Percentiles rank a stretch among this genome's conserved stretches.
Evolutionary conservation across 2,113 vertebrate genomes (phyloP).

Genomic region (Dasyurus viverrinus): DNA sequence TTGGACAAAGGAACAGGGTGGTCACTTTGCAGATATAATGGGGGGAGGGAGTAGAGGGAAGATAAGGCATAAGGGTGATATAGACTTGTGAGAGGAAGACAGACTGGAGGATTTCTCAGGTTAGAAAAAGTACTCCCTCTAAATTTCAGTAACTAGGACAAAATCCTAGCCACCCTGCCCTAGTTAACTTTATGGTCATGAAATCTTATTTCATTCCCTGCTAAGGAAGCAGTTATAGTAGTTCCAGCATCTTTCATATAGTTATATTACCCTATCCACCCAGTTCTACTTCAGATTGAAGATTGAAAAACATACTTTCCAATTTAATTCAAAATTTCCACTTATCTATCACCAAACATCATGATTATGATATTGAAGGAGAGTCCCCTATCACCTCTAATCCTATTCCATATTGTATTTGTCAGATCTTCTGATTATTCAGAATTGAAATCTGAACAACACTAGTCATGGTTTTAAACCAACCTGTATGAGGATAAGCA

Average conservation of each 20-base stretch:
- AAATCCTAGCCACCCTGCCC: background rate
- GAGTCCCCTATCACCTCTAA: background rate
- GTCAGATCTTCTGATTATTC: constrained; percentile 9
- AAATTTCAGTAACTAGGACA: background rate
- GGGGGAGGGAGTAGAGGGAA: background rate
- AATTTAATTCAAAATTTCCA: background rate
- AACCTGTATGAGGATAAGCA: background rate
- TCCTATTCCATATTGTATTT: constrained; percentile 6
- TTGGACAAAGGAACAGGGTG: background rate
- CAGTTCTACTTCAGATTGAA: background rate
- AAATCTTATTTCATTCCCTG: background rate
- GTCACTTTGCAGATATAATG: background rate
- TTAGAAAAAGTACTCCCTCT: background rate
- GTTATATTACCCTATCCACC: background rate
- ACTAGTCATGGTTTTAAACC: background rate
- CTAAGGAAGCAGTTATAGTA: background rate
- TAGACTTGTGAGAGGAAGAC: background rate
- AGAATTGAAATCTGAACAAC: constrained; percentile 36
- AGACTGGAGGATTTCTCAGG: background rate
- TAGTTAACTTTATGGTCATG: background rate
- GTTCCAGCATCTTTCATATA: background rate
- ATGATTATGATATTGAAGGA: background rate
- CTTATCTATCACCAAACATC: constrained; percentile 21
- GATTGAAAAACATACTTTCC: background rate
- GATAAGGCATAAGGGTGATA: background rate